A percentile compares a stretch with the other conserved stretches of the same genome.
Conservation (phyloP, 2,797 vertebrate genomes). For the Dryobates pubescens region DNA sequence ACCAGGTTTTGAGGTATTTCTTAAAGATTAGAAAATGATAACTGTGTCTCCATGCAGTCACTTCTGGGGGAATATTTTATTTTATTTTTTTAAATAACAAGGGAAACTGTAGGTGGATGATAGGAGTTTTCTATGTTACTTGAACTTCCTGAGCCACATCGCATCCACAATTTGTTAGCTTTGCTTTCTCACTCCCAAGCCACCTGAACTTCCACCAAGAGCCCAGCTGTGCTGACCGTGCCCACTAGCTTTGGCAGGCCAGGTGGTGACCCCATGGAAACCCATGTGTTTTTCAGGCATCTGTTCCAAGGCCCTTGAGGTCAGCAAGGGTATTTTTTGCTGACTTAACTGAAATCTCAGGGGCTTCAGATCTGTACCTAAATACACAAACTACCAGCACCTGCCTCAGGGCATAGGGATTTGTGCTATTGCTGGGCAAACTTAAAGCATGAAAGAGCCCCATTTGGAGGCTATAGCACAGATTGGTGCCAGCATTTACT, state of each 20-base stretch:
- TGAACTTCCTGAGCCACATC: background rate
- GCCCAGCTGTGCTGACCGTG: background rate
- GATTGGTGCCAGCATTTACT: slow-evolving; percentile 4
- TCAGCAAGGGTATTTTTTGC: background rate
- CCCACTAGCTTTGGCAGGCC: background rate
- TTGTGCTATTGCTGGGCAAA: slow-evolving; percentile 4
- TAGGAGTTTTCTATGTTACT: background rate
- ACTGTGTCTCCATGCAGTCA: background rate
- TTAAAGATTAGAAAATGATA: background rate
- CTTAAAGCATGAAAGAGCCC: background rate
- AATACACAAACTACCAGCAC: background rate
- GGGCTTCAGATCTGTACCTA: background rate
- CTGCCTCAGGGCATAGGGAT: background rate
- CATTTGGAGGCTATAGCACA: background rate
- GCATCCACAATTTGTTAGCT: background rate
- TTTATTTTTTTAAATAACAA: background rate
- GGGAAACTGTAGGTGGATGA: background rate
- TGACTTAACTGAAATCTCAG: background rate
- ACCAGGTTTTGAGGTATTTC: background rate
- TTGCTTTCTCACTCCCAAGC: background rate
- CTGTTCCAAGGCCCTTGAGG: background rate
- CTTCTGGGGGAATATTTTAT: background rate
- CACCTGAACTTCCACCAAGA: background rate
- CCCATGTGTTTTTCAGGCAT: background rate
- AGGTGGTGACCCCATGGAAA: background rate